Base-by-base conservation (phyloP, 1,140 invertebrate genomes). In the Eufriesea mexicana region DNA sequence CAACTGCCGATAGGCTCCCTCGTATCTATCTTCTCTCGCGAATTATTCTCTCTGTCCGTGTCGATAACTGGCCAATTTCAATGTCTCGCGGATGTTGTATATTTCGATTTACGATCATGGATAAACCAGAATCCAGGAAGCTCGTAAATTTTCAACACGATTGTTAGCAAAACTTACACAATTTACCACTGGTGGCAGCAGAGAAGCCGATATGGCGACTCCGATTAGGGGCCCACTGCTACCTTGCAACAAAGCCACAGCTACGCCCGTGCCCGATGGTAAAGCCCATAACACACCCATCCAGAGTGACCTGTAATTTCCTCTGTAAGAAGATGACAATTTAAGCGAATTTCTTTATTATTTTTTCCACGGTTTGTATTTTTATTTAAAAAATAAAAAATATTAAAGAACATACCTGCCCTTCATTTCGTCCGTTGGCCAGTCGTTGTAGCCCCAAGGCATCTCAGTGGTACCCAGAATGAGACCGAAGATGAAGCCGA, bases 121-220 rank as follows among this genome's bases (percentile, higher is more conserved):
- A 68, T 47, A 68, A 68, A 68, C n/a, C 7, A 10, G 23, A 23
- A n/a, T n/a, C 8, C 4, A 7, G 25, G 49, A 49, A 45, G n/a
- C 0, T 18, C 16, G 45, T 20, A 25, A 68, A 68, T 68, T 68
- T 8, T n/a, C 23, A 2, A 66, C 0, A 12, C 23, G 4, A 16
- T 16, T 5, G 66, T 47, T 20, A 23, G 47, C n/a, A n/a, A n/a
- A n/a, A n/a, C n/a, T n/a, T n/a, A 97, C 97, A 90, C 96, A 97
- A 93, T 98, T 98, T 10, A 98, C 97, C 83, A 97, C 96, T 20
- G 97, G 98, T n/a, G 97, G 97, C 71, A 98, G 91, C 54, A 98
- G 93, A 2, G 97, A 98, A 4, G 98, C 97, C 5, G 97, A 98
- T 91, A 98, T 98, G 9, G 98, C 98, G 57, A 98, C 98, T 86